Evolutionary conservation across 2,888 invertebrate genomes (phyloP).

Genomic region (Meiosimyza platycephala): DNA sequence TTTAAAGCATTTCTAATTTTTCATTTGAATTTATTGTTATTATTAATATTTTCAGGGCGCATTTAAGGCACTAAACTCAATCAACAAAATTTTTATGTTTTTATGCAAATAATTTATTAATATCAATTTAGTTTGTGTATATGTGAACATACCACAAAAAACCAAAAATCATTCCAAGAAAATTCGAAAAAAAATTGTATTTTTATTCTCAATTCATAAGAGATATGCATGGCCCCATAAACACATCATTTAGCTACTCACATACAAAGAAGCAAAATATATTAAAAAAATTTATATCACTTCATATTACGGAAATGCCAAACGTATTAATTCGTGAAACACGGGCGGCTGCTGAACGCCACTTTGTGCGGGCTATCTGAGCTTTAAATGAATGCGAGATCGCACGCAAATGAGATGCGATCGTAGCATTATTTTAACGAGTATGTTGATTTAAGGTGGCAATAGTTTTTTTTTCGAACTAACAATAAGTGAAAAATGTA

Average conservation of each 20-base stretch:
- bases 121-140: conserved; percentile 5
- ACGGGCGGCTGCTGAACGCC: no score
- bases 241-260: conserved; percentile 18
- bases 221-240: not conserved
- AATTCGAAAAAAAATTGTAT: not conserved
- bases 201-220: no score
- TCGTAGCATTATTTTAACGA: no score
- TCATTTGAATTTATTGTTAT: no score
- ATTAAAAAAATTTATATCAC: not conserved
- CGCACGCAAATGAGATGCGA: no score
- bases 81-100: conserved; percentile 5
- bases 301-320: not conserved
- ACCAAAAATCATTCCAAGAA: not conserved
- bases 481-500: no score
- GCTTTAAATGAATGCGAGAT: no score
- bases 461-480: no score
- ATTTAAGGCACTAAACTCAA: not conserved
- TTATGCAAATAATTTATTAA: conserved; percentile 19
- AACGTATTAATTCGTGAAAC: not conserved
- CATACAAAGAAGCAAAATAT: conserved; percentile 1
- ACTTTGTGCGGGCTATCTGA: no score
- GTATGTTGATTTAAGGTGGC: no score
- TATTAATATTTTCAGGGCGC: not conserved
- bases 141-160: not conserved
- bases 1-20: no score